A percentile compares a stretch with the other conserved stretches of the same genome.
These are phyloP conservation scores for Elaphurus davidianus DNA, from an alignment of 2,113 vertebrate genomes.

Conservation along the genomic window DNA sequence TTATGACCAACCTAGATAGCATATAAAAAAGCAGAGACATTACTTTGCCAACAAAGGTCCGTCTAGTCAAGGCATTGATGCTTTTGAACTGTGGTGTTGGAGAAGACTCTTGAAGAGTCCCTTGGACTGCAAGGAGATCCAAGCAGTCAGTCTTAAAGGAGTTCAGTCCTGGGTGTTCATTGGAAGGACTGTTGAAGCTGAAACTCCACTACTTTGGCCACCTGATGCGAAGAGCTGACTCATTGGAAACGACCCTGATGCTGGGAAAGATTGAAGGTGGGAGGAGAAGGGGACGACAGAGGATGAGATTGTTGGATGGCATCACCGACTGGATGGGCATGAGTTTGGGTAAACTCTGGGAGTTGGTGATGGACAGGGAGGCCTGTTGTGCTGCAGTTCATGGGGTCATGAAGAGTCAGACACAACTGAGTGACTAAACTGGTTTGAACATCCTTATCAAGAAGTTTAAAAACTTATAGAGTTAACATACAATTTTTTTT, in stretches of 20 bases:
- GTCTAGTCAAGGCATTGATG: no score
- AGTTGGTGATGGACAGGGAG: background rate
- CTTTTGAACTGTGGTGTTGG: no score
- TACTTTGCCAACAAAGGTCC: no score
- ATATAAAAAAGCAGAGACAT: no score
- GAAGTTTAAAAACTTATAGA: background rate
- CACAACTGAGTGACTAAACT: background rate
- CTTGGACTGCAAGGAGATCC: no score
- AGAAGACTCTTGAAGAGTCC: no score
- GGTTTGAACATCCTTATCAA: background rate
- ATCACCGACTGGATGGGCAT: fast-evolving
- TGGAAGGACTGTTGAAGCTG: no score
- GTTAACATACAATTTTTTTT: background rate
- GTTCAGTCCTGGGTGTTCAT: no score
- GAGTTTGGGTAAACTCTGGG: background rate
- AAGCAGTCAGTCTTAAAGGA: no score
- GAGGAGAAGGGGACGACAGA: background rate
- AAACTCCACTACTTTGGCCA: background rate
- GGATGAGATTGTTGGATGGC: background rate
- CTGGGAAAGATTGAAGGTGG: background rate
- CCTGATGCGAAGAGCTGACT: background rate
- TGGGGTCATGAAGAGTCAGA: fast-evolving
- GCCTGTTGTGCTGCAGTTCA: background rate
- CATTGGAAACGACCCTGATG: background rate
- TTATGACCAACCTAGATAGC: no score